Evolutionary conservation across 2,888 invertebrate species (phyloP).

Genomic region (Malachius bipustulatus): DNA sequence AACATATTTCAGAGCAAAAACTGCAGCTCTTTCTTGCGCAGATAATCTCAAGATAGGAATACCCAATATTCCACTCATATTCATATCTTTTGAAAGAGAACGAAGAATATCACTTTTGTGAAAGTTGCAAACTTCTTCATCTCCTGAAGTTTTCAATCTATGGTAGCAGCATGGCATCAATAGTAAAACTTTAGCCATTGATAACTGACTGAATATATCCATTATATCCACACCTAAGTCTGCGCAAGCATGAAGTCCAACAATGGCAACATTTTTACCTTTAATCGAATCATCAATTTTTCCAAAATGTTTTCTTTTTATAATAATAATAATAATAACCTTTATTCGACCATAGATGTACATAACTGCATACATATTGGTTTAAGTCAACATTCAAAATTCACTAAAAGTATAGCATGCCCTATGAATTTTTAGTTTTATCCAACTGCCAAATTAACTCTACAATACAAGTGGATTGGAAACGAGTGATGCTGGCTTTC

Average conservation of each 20-base stretch:
- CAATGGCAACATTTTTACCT: too few species aligned
- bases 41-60: constrained; percentile 61
- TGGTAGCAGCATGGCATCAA: constrained; percentile 76
- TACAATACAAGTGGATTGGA: too few species aligned
- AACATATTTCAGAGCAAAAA: constrained; percentile 40
- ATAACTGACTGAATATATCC: constrained; percentile 49
- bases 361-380: too few species aligned
- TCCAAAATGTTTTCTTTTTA: too few species aligned
- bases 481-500: too few species aligned
- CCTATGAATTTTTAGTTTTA: too few species aligned
- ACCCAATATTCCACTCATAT: constrained; percentile 39
- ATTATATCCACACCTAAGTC: constrained; percentile 60
- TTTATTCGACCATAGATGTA: too few species aligned
- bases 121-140: constrained; percentile 48
- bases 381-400: too few species aligned
- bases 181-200: constrained; percentile 43
- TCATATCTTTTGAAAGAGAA: constrained; percentile 29
- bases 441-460: too few species aligned
- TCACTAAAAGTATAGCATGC: too few species aligned
- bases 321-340: too few species aligned
- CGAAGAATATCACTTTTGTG: constrained; percentile 48
- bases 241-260: constrained; percentile 68
- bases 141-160: constrained; percentile 40
- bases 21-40: constrained; percentile 51
- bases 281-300: too few species aligned